Conservation (phyloP, 2,113 vertebrate genomes). For the Podarcis cretensis region DNA sequence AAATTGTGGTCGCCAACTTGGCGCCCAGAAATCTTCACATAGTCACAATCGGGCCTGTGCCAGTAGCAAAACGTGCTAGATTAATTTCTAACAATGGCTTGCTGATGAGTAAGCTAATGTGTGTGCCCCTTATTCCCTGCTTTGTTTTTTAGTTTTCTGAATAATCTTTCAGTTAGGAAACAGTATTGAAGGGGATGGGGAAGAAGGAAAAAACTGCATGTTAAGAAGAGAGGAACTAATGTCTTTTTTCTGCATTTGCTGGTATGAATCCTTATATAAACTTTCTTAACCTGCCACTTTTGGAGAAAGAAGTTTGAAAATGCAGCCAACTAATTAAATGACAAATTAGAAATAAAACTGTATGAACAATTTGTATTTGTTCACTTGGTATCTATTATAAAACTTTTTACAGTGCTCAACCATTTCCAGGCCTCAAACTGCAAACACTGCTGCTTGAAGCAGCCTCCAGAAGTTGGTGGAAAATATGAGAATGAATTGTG, state of each 20-base stretch:
- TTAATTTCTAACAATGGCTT: too few species aligned
- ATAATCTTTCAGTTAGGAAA: not conserved
- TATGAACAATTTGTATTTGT: not conserved
- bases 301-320: not conserved
- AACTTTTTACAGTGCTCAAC: not conserved
- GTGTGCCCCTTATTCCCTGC: too few species aligned
- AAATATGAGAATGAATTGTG: not conserved
- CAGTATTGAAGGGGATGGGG: not conserved
- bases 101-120: too few species aligned
- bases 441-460: not conserved
- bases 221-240: not conserved
- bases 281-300: not conserved
- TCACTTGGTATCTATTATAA: not conserved
- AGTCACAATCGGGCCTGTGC: too few species aligned
- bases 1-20: too few species aligned
- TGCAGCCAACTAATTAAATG: not conserved
- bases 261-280: not conserved
- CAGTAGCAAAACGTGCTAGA: too few species aligned
- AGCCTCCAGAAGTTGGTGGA: not conserved
- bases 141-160: too few species aligned
- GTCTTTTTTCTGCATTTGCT: not conserved
- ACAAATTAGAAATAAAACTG: not conserved
- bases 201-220: not conserved
- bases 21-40: too few species aligned
- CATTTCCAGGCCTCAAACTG: not conserved